Conservation (phyloP, 2,113 vertebrate species). For the Sinocyclocheilus rhinocerous region DNA sequence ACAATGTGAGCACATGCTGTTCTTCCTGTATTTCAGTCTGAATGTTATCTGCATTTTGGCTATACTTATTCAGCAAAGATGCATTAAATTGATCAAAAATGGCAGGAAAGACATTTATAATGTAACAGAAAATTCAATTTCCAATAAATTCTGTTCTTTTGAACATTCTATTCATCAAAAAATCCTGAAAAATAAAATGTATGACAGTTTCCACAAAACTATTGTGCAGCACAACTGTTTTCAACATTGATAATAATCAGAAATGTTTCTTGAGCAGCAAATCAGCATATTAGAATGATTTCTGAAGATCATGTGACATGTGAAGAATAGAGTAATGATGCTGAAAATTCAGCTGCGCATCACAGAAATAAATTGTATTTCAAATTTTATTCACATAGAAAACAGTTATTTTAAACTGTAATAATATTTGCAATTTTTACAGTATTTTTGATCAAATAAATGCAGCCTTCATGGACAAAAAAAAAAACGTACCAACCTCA, state of each 20-base stretch:
- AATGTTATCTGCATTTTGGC: neutral
- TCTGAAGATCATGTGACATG: neutral
- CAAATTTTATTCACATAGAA: neutral
- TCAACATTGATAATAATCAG: neutral
- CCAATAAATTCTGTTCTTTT: neutral
- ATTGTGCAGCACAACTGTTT: neutral
- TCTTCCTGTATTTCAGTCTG: conserved; percentile 15
- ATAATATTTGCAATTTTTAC: neutral
- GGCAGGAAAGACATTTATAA: neutral
- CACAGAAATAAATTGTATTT: neutral
- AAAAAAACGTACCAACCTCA: too few relatives aligned
- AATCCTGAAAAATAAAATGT: neutral
- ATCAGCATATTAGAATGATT: neutral
- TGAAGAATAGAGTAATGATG: neutral
- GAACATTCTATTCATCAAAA: neutral
- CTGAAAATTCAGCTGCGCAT: neutral
- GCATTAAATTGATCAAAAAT: neutral
- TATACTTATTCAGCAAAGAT: neutral
- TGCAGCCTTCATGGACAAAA: neutral
- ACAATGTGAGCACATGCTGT: neutral
- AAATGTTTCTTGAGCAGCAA: neutral
- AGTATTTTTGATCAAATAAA: neutral
- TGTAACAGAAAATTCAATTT: neutral
- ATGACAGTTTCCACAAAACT: neutral
- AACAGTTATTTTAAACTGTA: too few relatives aligned